Base-by-base conservation (phyloP, 2,888 invertebrate species). In the Eutolmus rufibarbis region DNA sequence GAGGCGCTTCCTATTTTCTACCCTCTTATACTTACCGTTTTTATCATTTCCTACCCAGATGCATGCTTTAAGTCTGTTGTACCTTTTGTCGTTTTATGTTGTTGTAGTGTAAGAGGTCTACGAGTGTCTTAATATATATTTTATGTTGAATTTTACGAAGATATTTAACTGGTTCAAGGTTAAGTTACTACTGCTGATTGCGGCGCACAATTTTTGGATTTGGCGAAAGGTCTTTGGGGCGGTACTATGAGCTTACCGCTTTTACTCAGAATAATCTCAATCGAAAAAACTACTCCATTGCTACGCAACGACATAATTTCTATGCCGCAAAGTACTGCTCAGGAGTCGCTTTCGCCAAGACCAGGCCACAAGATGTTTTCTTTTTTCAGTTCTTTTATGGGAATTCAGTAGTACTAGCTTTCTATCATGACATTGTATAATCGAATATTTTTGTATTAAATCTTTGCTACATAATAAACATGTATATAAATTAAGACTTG, bases 381-480 rank as follows among this genome's bases (percentile, higher is more conserved):
- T 66, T 66, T 23, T 66, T 66, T 66, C 9, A 28, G 76, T 76
- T 76, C 3, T 31, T 76, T 34, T 76, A 76, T 19, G 37, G 37
- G 40, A 76, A 14, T 34, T 37, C 37, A 76, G 76, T 76, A 76
- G 76, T 37, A 40, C 40, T 76, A 76, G 40, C 76, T 34, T 76
- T 76, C 37, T 76, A 76, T 74, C 84, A 84, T 84, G 84, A 84
- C 84, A 74, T 66, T 84, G 84, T 74, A 84, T 66, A 66, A 84
- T 84, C 66, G 51, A 74, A 84, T 84, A 84, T 84, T 84, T 84
- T 84, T 84, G 84, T 84, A 84, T 84, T 43, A 66, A 84, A 84
- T 19, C 66, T 84, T 84, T 84, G 74, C 84, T 84, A 84, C 74
- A 40, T 84, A 66, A 84, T 74, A 84, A 66, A 74, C 51, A 31